Percentiles rank a stretch among this genome's conserved stretches.
phyloP scores from a whole-genome alignment of 2,797 vertebrate species.

The Chrysocyon brachyurus region DNA sequence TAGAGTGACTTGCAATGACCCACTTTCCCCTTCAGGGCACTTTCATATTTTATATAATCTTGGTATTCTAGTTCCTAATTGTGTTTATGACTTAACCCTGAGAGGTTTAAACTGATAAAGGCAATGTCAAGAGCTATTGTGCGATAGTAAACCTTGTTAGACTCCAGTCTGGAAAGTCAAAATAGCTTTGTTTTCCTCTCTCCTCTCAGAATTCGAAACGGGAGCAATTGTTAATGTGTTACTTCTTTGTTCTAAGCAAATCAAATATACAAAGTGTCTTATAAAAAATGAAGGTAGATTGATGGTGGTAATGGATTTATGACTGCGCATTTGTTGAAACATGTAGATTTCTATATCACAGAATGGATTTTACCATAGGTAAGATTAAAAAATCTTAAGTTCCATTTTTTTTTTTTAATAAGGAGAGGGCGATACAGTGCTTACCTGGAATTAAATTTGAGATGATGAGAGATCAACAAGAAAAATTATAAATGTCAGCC shows the following conservation, averaged over 20 bases:
- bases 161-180: background rate
- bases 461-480: background rate
- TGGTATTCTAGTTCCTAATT: background rate
- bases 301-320: background rate
- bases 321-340: background rate
- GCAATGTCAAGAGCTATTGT: background rate
- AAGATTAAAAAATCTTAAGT: background rate
- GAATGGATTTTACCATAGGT: background rate
- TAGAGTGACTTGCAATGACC: background rate
- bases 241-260: constrained; percentile 15
- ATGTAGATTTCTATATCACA: background rate
- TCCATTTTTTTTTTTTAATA: background rate
- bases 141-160: background rate
- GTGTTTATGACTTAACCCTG: background rate
- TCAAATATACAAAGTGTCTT: background rate
- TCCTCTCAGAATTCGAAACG: background rate
- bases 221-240: constrained; percentile 17
- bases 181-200: background rate
- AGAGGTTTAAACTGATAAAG: constrained; percentile 15
- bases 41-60: background rate
- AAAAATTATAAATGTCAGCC: background rate
- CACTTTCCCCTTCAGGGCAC: background rate
- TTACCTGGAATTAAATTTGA: constrained; percentile 25
- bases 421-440: background rate
- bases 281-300: constrained; percentile 33